A percentile compares a stretch with the other conserved stretches of the same genome.
Conservation (phyloP, 1,140 invertebrate species). For the Gonioctena quinquepunctata region DNA sequence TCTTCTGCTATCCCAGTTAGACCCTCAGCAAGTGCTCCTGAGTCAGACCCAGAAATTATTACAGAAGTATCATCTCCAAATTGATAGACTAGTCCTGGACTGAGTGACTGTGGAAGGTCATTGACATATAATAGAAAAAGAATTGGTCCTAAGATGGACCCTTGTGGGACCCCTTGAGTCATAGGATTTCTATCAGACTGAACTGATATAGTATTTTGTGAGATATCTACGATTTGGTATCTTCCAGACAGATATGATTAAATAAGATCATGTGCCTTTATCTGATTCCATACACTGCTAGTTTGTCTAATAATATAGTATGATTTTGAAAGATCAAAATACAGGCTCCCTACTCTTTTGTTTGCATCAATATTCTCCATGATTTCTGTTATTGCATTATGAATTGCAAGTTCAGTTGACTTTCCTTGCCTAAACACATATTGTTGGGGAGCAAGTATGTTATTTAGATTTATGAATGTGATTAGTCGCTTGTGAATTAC, state of each 20-base stretch:
- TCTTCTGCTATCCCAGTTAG: too few relatives aligned
- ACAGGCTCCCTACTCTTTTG: not conserved
- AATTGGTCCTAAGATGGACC: constrained; percentile 12
- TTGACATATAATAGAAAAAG: constrained; percentile 12
- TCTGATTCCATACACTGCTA: constrained; percentile 11
- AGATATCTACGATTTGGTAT: not conserved
- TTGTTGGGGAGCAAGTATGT: constrained; percentile 2
- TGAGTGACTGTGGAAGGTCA: not conserved
- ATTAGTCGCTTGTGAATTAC: constrained; percentile 2
- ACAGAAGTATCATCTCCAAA: constrained; percentile 12
- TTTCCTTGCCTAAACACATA: not conserved
- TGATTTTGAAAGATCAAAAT: constrained; percentile 11
- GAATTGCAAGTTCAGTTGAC: not conserved
- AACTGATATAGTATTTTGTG: not conserved
- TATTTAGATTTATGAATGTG: constrained; percentile 1
- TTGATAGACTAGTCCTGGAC: not conserved
- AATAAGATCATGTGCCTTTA: constrained; percentile 6
- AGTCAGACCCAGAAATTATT: not conserved
- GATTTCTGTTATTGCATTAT: not conserved
- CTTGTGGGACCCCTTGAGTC: constrained; percentile 8
- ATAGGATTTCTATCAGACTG: not conserved
- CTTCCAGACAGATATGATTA: constrained; percentile 1
- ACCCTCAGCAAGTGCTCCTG: too few relatives aligned
- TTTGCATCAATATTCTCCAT: not conserved
- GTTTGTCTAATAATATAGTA: constrained; percentile 4